Conservation (phyloP, 2,113 vertebrate species). For the Anoura caudifer region DNA sequence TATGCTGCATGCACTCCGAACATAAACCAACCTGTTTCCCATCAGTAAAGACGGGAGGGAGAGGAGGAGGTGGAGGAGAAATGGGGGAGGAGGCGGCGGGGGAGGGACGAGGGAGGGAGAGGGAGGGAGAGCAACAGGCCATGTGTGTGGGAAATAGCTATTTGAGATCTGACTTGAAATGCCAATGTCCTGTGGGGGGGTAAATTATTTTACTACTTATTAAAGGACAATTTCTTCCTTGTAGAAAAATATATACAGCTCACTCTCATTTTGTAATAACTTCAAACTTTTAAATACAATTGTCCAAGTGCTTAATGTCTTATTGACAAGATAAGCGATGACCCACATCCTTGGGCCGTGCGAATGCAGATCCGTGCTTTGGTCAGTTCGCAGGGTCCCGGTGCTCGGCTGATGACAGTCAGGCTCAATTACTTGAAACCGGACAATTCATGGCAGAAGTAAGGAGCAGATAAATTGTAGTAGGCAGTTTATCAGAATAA, state of each 20-base stretch:
- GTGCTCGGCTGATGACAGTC: conserved; percentile 69
- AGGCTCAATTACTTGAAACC: conserved; percentile 72
- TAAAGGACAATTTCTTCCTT: conserved; percentile 66
- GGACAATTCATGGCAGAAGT: conserved; percentile 38
- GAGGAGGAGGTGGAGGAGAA: neutral
- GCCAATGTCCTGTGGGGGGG: neutral
- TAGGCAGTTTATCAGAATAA: conserved; percentile 14
- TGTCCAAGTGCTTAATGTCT: conserved; percentile 71
- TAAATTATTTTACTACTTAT: conserved; percentile 42
- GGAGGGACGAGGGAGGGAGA: rapidly evolving
- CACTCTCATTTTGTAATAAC: conserved; percentile 73
- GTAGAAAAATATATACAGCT: conserved; percentile 25
- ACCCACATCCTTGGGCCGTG: conserved; percentile 68
- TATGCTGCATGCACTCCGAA: neutral
- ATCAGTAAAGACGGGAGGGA: conserved; percentile 2
- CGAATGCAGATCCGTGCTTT: conserved; percentile 72
- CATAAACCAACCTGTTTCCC: neutral
- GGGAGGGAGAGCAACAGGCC: neutral
- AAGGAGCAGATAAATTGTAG: conserved; percentile 39
- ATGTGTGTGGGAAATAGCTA: neutral
- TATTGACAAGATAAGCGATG: conserved; percentile 75
- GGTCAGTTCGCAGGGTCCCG: conserved; percentile 75
- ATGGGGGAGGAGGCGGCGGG: neutral
- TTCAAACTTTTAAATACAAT: conserved; percentile 78
- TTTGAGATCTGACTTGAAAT: conserved; percentile 41